Base-by-base conservation (phyloP, 2,888 invertebrate species). In the Drosophila phalerata region DNA sequence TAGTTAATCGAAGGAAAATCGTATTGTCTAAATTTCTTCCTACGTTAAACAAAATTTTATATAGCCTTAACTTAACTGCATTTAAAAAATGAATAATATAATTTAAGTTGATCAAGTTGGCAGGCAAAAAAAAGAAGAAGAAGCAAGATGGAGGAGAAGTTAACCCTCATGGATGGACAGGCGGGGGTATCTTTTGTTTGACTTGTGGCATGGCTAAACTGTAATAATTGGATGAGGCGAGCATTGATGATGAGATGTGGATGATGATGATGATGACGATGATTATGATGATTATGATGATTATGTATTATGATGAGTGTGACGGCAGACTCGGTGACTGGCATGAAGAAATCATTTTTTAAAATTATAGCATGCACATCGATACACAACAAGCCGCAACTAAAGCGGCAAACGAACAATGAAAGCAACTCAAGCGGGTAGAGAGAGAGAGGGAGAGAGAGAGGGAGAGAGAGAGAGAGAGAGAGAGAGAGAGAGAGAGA, bases 361-460 rank as follows among this genome's bases (percentile, higher is more conserved):
- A 58, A 85, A 90, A 90, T 90, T 90, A 90, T 89, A 88, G 79
- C 85, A 77, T 87, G 85, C 88, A 85, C 85, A 88, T 88, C 85
- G 86, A 90, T 90, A 81, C 81, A 86, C 88, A 90, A 91, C 90
- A 89, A 90, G 91, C 90, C 90, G 91, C 89, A 89, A 90, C 90
- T 90, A 89, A 91, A 89, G 89, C 89, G 75, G 79, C 78, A 57
- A 77, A 67, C 69, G 67, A 71, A 77, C 80, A 82, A 73, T 72
- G 79, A 13, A 25, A 47, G 42, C 13, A 11, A 25, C 42, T 56
- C n/a, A 19, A 42, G n/a, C 30, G 15, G 32, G 22, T 5, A 15
- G 1, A 38, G 34, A 15, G 64, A 8, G 11, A 15, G n/a, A 43
- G 22, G 25, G 25, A 8, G 25, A 0, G 6, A 32, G 11, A 22